Evolutionary conservation across 2,888 invertebrate species (phyloP).

Genomic region (Drosophila buzzatii): DNA sequence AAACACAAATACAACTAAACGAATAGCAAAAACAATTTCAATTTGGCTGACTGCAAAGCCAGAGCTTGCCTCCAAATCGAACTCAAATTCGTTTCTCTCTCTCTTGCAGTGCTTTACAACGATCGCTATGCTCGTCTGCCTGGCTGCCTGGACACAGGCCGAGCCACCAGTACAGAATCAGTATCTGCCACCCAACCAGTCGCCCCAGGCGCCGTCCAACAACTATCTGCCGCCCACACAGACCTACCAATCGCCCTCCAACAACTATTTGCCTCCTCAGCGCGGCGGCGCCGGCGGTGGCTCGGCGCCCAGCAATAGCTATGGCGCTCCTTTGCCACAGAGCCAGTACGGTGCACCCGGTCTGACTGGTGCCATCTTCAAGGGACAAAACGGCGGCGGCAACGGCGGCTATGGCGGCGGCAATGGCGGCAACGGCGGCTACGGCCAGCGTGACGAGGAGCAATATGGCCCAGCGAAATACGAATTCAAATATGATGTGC

Average conservation of each 20-base stretch:
- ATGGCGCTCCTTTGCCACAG: constrained; percentile 82
- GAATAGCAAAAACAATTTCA: not conserved
- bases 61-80: constrained; percentile 12
- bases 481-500: constrained; percentile 89
- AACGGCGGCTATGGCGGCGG: constrained; percentile 59
- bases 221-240: constrained; percentile 86
- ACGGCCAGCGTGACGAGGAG: constrained; percentile 81
- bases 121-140: constrained; percentile 83
- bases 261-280: constrained; percentile 85
- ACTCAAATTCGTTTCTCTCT: not conserved
- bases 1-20: constrained; percentile 3
- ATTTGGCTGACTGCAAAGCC: not conserved
- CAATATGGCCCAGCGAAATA: constrained; percentile 89
- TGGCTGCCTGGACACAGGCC: constrained; percentile 80
- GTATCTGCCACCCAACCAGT: constrained; percentile 85
- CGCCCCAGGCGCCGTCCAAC: constrained; percentile 81
- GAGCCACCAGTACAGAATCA: constrained; percentile 85
- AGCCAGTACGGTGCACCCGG: constrained; percentile 87
- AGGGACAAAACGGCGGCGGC: constrained; percentile 76
- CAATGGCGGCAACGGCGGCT: constrained; percentile 34
- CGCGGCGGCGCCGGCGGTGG: constrained; percentile 42
- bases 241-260: constrained; percentile 84
- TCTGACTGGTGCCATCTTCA: constrained; percentile 86
- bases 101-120: constrained; percentile 82
- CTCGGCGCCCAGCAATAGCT: constrained; percentile 77